Percentiles rank a stretch among this genome's conserved stretches.
These are phyloP conservation scores for Melanaphis sacchari DNA, from an alignment of 1,140 invertebrate genomes.

Conservation along the genomic window DNA sequence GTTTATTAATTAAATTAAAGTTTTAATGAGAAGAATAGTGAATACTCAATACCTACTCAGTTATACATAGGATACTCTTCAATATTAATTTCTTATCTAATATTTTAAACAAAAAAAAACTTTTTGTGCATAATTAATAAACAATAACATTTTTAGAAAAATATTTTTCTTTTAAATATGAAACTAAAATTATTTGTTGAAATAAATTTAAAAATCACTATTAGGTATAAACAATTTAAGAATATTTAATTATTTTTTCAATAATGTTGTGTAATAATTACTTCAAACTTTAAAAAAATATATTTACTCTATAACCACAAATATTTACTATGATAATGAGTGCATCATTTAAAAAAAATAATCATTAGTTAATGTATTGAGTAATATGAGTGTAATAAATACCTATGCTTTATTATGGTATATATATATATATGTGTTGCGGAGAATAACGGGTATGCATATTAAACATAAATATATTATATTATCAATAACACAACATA, in stretches of 20 bases:
- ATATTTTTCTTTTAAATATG: background rate
- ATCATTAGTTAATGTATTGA: background rate
- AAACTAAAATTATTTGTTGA: background rate
- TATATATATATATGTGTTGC: background rate
- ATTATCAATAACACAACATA: conserved; percentile 18
- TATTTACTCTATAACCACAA: background rate
- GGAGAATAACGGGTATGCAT: background rate
- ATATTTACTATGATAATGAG: background rate
- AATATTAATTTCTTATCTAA: background rate
- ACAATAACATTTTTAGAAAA: background rate
- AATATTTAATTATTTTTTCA: background rate
- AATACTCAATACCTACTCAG: background rate
- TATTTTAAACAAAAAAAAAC: background rate
- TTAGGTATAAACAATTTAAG: background rate
- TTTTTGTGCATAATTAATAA: background rate
- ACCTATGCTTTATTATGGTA: background rate
- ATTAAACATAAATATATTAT: background rate
- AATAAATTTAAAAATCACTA: background rate
- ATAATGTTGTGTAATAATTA: background rate
- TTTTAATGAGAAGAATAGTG: background rate
- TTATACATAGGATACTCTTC: background rate
- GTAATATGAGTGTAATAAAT: background rate
- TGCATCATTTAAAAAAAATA: background rate
- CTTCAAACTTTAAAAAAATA: background rate
- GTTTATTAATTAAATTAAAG: background rate